phyloP scores from a whole-genome alignment of 1,140 invertebrate species.

The Aethina tumida region DNA sequence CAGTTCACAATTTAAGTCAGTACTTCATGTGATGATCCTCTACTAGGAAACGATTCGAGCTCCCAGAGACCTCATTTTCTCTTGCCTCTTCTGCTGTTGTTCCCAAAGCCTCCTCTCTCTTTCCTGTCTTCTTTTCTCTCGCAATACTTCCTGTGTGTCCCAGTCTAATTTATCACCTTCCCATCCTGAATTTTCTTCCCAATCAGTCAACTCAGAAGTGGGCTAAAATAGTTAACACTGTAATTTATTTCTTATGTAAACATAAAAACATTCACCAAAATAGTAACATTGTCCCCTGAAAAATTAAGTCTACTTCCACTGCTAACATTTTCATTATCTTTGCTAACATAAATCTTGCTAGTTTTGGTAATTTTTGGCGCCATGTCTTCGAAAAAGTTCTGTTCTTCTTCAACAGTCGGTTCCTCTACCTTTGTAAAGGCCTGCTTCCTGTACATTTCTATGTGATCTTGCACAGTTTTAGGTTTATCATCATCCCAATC shows the following conservation, averaged over 20 bases:
- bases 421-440: conserved; percentile 22
- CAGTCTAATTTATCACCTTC: conserved; percentile 40
- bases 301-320: conserved; percentile 34
- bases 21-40: too few species aligned
- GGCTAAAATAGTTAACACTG: conserved; percentile 13
- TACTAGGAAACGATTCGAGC: too few species aligned
- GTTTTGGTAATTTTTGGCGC: conserved; percentile 43
- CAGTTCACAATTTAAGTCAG: too few species aligned
- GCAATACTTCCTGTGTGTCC: conserved; percentile 36
- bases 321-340: conserved; percentile 22
- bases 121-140: conserved; percentile 39
- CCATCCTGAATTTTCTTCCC: conserved; percentile 44
- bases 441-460: conserved; percentile 44
- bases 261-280: conserved; percentile 12
- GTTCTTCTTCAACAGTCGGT: conserved; percentile 32
- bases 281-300: conserved; percentile 10
- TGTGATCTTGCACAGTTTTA: conserved; percentile 42
- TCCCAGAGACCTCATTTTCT: conserved; percentile 36
- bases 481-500: conserved; percentile 42
- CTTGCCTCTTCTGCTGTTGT: conserved; percentile 40
- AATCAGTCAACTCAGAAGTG: conserved; percentile 32
- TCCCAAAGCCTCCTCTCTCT: conserved; percentile 37
- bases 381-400: conserved; percentile 47
- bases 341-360: conserved; percentile 39
- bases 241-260: neutral